phyloP scores from a whole-genome alignment of 53 echinoderm and acorn worm genomes.

The Crossaster papposus region DNA sequence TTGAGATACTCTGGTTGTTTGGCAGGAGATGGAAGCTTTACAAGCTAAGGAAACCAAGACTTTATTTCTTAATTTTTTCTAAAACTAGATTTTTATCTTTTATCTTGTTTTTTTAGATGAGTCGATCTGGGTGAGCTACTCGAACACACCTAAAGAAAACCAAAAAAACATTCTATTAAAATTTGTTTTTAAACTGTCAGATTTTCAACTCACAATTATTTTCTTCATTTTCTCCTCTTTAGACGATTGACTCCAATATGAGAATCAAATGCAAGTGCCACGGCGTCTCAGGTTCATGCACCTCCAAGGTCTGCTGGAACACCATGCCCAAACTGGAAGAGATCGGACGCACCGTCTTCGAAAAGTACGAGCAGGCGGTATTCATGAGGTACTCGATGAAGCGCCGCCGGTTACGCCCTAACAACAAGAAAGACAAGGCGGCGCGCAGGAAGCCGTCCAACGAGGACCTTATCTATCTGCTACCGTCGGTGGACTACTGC shows the following conservation, averaged over 20 bases:
- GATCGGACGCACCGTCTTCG: conserved; percentile 63
- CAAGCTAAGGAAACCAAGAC: neutral
- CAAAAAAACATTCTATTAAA: no score
- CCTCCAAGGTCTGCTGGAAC: conserved; percentile 95
- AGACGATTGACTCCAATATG: conserved; percentile 92
- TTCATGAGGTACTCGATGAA: conserved; percentile 76
- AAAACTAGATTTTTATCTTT: neutral
- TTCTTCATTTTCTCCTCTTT: conserved; percentile 9
- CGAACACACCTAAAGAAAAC: no score
- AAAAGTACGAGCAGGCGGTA: conserved; percentile 64
- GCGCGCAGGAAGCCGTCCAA: conserved; percentile 45
- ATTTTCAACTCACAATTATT: no score
- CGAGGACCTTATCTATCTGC: conserved; percentile 87
- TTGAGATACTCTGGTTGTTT: neutral
- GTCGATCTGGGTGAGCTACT: no score
- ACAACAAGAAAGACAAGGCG: conserved; percentile 47
- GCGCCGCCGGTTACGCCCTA: conserved; percentile 75
- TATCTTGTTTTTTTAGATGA: neutral
- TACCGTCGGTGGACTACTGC: conserved; percentile 87
- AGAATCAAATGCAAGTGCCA: conserved; percentile 91
- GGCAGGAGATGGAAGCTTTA: no score
- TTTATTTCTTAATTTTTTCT: neutral
- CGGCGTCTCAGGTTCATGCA: conserved; percentile 96
- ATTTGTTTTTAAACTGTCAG: no score
- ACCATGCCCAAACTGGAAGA: conserved; percentile 90